Base-by-base conservation (phyloP, 2,113 vertebrate species). In the Heterocephalus glaber region DNA sequence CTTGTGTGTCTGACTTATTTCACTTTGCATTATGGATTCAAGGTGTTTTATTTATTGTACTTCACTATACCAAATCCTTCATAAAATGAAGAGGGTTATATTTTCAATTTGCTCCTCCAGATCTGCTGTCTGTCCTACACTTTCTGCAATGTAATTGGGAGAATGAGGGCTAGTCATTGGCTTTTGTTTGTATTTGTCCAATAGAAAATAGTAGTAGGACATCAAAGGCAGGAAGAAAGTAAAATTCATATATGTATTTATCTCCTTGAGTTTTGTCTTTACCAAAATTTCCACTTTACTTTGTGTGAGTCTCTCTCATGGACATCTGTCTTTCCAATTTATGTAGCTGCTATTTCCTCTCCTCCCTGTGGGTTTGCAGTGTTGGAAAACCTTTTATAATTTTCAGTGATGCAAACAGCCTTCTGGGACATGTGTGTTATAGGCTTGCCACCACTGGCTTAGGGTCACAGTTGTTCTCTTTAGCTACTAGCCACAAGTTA, bases 361-460 rank as follows among this genome's bases (percentile, higher is more conserved):
- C 56, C 33, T 56, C 44, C 13, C 44, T 54, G 3, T 26, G 70
- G 30, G 4, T 19, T 49, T 63, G 8, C 5, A 30, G 44, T 47
- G 26, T 47, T 47, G 41, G 41, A 3, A 28, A 47, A 28, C 44
- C 12, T 47, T 47, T 30, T 30, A 38, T 35, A 49, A 13, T 16
- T 76, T 47, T 76, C 13, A 44, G 17, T 44, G 72, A 28, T 74
- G 3, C 72, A 74, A 14, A 28, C 24, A 76, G 24, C 26, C 26
- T 10, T 3, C 41, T 2, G 5, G 5, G 44, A 41, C 2, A 4
- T 2, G 1, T 47, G 5, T 47, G 44, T 6, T 41, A 30, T 7
- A 30, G 26, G 41, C 30, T 76, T 2, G 5, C 26, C 26, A 49
- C 44, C 44, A 30, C 13, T 30, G 44, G 26, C 28, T 47, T 14